Base-by-base conservation (phyloP, 2,113 vertebrate genomes). In the Maccullochella peelii region DNA sequence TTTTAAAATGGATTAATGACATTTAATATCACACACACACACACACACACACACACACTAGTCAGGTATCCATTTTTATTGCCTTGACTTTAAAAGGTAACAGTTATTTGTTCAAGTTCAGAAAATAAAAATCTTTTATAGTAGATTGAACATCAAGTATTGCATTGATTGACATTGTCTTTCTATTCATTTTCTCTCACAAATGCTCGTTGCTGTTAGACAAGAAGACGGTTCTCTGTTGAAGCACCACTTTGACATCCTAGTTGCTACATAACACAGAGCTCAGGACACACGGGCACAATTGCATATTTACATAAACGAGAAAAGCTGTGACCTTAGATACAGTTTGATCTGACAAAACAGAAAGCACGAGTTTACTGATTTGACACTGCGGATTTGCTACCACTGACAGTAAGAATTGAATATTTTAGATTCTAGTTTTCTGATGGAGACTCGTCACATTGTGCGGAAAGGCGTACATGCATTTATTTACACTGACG, bases 91-190 rank as follows among this genome's bases (percentile, higher is more conserved):
- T 27, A 54, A 42, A 40, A 58, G 1, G 55, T 63, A 59, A 77
- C 71, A 40, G 30, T 61, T 70, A 33, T 54, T 58, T 57, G 18
- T 40, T 47, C 40, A 66, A 27, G 42, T 69, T 86, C 68, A 82
- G 27, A 52, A 68, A 84, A 88, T 83, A 80, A 86, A 86, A 82
- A 49, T 36, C 0, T 59, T 75, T 66, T 50, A 2, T 14, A 52
- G 66, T 21, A 69, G 65, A 72, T 73, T 20, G 0, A 58, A 68
- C 68, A 40, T 50, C 14, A 40, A 2, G 44, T 44, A 83, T 58
- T 71, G 78, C 36, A 67, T 61, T 84, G 49, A 67, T 66, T 49
- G 42, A 79, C 57, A 15, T 16, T 1, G 36, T 65, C 2, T 42
- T 55, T 50, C 67, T 20, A 47, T 55, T 82, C 1, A 18, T 63